These are phyloP conservation scores for Meles meles DNA, from an alignment of 2,113 vertebrate species.

Conservation along the genomic window DNA sequence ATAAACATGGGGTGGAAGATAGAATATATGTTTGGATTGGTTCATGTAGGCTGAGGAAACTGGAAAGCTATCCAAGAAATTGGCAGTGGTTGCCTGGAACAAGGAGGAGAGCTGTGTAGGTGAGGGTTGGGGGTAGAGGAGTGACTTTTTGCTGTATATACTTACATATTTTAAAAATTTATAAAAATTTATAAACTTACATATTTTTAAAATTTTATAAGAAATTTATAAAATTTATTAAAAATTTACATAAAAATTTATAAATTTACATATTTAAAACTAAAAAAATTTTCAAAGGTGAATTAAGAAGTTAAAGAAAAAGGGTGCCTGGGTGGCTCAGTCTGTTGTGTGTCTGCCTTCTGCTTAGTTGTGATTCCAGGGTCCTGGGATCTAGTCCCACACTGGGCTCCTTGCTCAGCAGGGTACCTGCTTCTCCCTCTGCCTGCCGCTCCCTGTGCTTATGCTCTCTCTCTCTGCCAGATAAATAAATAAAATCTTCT, in stretches of 20 bases:
- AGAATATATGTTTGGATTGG: not conserved
- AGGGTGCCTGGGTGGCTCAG: not conserved
- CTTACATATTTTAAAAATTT: not conserved
- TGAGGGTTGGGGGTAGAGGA: not conserved
- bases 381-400: too few species aligned
- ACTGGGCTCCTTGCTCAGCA: too few species aligned
- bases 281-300: not conserved
- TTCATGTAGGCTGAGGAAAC: not conserved
- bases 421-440: too few species aligned
- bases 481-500: too few species aligned
- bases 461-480: too few species aligned
- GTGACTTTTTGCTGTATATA: not conserved
- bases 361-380: too few species aligned
- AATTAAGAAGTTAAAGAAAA: not conserved
- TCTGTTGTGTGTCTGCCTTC: too few species aligned
- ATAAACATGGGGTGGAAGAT: not conserved
- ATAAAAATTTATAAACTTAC: not conserved
- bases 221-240: not conserved
- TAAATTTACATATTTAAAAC: not conserved
- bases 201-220: too few species aligned
- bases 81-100: not conserved
- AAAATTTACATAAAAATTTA: not conserved
- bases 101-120: not conserved
- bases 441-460: too few species aligned
- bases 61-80: not conserved